Evolutionary conservation across 1,140 invertebrate species (phyloP).

Genomic region (Homarus americanus): DNA sequence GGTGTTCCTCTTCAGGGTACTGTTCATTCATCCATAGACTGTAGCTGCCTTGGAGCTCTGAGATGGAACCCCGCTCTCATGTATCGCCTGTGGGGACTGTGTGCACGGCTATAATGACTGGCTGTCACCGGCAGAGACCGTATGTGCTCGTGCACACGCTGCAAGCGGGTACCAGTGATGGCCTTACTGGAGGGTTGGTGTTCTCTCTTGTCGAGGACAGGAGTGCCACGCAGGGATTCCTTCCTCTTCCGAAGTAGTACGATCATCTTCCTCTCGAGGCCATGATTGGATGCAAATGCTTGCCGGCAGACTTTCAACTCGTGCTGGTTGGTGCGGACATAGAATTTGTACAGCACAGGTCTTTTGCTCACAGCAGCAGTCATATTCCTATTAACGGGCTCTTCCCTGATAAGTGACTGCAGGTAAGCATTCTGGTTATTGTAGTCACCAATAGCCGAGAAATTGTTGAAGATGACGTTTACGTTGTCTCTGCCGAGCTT

Average conservation of each 20-base stretch:
- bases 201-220: neutral
- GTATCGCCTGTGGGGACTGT: neutral
- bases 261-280: neutral
- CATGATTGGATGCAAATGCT: neutral
- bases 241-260: neutral
- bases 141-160: neutral
- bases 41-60: too few species aligned
- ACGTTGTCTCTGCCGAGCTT: constrained; percentile 6
- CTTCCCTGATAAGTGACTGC: neutral
- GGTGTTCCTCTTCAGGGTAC: too few species aligned
- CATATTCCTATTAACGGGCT: neutral
- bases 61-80: too few species aligned
- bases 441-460: constrained; percentile 8
- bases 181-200: neutral
- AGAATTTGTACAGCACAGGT: neutral
- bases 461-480: neutral
- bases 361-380: neutral
- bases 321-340: too few species aligned
- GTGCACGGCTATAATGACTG: constrained; percentile 26
- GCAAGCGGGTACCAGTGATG: neutral
- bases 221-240: neutral
- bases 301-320: neutral
- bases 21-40: too few species aligned
- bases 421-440: constrained; percentile 26
- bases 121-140: neutral